A percentile compares a stretch with the other conserved stretches of the same genome.
Conservation (phyloP, 2,888 invertebrate species). For the Drosophila testacea region DNA sequence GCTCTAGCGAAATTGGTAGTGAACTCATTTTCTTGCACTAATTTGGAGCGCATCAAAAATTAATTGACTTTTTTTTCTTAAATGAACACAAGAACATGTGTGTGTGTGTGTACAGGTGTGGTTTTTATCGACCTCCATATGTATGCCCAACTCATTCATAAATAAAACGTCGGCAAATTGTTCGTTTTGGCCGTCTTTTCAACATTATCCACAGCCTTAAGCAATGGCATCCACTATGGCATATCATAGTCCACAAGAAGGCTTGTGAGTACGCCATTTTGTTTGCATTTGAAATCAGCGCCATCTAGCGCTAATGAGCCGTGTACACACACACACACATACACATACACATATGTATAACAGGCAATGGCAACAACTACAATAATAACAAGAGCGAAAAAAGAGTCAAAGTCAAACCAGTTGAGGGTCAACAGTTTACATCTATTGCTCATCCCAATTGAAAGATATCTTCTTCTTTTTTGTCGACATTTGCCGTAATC, state of each 20-base stretch:
- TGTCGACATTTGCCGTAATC: constrained; percentile 51
- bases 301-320: constrained; percentile 66
- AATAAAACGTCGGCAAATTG: constrained; percentile 46
- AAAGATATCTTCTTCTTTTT: constrained; percentile 47
- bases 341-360: not conserved
- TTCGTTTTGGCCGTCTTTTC: constrained; percentile 9
- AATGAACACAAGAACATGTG: constrained; percentile 8
- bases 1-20: constrained; percentile 32
- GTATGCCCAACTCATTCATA: constrained; percentile 66
- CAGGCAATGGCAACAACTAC: no score
- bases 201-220: constrained; percentile 30
- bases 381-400: no score
- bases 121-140: constrained; percentile 43
- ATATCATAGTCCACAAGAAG: constrained; percentile 18
- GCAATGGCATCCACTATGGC: constrained; percentile 26
- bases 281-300: constrained; percentile 67
- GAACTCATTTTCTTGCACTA: constrained; percentile 47
- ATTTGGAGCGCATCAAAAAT: constrained; percentile 53
- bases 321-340: constrained; percentile 39
- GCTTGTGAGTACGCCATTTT: constrained; percentile 56
- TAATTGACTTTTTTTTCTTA: constrained; percentile 37
- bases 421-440: constrained; percentile 56
- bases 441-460: constrained; percentile 56
- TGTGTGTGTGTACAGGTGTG: constrained; percentile 39
- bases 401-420: constrained; percentile 52